Conservation (phyloP, 2,888 invertebrate genomes). For the Drosophila prostipennis region DNA sequence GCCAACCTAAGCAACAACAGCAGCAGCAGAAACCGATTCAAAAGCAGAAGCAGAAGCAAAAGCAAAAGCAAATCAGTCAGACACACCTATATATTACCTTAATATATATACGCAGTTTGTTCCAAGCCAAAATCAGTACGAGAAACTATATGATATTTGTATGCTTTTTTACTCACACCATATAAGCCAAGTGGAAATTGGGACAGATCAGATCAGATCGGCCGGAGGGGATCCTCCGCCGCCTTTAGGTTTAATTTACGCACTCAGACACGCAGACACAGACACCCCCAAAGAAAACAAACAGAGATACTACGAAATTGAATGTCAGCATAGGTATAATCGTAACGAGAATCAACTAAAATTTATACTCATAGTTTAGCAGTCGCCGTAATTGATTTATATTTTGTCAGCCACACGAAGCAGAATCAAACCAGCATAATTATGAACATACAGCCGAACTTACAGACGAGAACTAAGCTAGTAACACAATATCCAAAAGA, state of each 20-base stretch:
- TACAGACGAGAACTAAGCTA: conserved; percentile 48
- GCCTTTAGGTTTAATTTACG: conserved; percentile 68
- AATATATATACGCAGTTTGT: conserved; percentile 50
- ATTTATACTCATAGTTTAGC: conserved; percentile 75
- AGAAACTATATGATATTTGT: conserved; percentile 65
- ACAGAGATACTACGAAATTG: conserved; percentile 42
- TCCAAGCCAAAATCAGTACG: conserved; percentile 47
- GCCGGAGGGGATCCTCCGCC: conserved; percentile 18
- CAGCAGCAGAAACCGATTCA: conserved; percentile 37
- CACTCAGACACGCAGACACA: conserved; percentile 37
- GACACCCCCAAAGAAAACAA: neutral
- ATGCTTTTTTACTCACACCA: conserved; percentile 72
- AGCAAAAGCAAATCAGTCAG: conserved; percentile 40
- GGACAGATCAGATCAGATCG: conserved; percentile 25
- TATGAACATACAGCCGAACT: neutral
- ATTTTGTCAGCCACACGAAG: conserved; percentile 49
- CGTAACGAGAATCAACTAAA: conserved; percentile 60
- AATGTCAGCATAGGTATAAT: conserved; percentile 67
- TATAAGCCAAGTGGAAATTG: conserved; percentile 40
- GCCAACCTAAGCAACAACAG: conserved; percentile 55
- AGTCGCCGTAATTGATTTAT: conserved; percentile 79
- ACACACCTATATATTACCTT: conserved; percentile 42
- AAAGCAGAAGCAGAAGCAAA: conserved; percentile 13
- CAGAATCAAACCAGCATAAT: conserved; percentile 33
- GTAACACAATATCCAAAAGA: conserved; percentile 44